Evolutionary conservation across 2,113 vertebrate species (phyloP).

Genomic region (Daboia siamensis): DNA sequence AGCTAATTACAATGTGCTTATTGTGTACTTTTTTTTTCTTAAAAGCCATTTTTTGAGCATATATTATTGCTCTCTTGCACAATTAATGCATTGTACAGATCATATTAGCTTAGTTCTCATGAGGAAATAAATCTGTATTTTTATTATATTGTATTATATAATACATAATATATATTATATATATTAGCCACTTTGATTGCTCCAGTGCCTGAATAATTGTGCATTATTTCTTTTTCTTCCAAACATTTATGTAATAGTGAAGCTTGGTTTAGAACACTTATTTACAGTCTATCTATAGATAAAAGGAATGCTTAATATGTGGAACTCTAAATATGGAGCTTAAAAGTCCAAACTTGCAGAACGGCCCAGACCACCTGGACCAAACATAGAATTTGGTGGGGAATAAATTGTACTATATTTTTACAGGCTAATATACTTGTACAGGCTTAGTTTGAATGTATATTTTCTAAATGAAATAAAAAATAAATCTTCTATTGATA

Average conservation of each 20-base stretch:
- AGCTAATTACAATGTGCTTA: not conserved
- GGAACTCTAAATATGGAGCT: not conserved
- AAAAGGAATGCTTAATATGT: not conserved
- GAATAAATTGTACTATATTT: not conserved
- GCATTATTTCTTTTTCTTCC: not conserved
- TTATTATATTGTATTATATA: too few species aligned
- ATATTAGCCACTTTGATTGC: not conserved
- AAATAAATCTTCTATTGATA: not conserved
- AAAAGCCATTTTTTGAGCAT: not conserved
- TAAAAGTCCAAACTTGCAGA: not conserved
- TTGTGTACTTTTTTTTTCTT: not conserved
- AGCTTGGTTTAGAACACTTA: not conserved
- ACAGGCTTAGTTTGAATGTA: not conserved
- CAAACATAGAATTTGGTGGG: not conserved
- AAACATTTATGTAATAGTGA: not conserved
- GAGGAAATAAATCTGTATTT: not conserved
- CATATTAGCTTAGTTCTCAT: not conserved
- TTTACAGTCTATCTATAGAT: not conserved
- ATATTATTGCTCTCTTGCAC: not conserved
- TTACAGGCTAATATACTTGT: not conserved
- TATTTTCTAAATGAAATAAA: not conserved
- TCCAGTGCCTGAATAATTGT: not conserved
- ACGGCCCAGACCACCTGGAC: not conserved
- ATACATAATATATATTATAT: too few species aligned
- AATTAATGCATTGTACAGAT: not conserved